These are phyloP conservation scores for Pherbina coryleti DNA, from an alignment of 2,888 invertebrate species.

Conservation along the genomic window DNA sequence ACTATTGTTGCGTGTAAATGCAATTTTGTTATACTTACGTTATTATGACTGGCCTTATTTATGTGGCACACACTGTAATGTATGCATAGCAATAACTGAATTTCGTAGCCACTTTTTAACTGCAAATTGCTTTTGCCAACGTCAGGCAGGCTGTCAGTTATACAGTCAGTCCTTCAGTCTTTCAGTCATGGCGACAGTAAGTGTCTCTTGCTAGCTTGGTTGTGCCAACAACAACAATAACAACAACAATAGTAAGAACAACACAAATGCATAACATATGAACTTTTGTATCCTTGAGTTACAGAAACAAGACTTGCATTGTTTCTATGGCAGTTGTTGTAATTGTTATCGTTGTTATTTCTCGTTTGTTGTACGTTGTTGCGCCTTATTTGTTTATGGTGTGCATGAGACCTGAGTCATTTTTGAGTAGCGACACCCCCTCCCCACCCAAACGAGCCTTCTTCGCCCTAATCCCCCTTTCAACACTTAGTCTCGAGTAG, in stretches of 20 bases:
- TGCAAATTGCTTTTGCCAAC: neutral
- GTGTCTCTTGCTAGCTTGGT: neutral
- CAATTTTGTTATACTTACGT: too few species aligned
- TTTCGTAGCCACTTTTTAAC: neutral
- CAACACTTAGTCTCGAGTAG: neutral
- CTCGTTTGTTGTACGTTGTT: neutral
- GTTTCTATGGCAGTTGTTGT: neutral
- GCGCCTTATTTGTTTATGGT: neutral
- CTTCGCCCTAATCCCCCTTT: too few species aligned
- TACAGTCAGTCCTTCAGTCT: constrained; percentile 1
- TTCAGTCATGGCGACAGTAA: neutral
- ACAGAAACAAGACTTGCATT: neutral
- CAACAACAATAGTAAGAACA: neutral
- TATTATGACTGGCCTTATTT: too few species aligned
- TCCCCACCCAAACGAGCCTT: too few species aligned
- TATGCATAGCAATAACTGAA: too few species aligned
- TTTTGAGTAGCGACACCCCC: neutral
- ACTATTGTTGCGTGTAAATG: too few species aligned
- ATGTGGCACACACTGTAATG: too few species aligned
- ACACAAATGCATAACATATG: constrained; percentile 13
- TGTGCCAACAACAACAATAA: neutral
- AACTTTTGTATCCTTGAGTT: constrained; percentile 14
- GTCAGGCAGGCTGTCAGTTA: constrained; percentile 1
- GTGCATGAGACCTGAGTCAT: neutral
- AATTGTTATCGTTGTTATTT: neutral